Conservation (phyloP, 2,797 vertebrate genomes). For the Netta rufina region DNA sequence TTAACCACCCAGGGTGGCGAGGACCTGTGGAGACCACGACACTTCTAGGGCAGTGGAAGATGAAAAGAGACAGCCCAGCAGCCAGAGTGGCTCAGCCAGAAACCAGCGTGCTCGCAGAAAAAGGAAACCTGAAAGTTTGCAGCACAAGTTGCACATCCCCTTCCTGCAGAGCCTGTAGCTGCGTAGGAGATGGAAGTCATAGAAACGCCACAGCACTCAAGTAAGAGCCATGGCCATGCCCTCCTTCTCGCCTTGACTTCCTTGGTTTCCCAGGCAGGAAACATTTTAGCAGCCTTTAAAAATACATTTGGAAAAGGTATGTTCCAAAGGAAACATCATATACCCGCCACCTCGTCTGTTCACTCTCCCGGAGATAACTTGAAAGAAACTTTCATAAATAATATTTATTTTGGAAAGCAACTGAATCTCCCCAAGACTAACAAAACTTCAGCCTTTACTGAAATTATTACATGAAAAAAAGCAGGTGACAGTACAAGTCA, state of each 20-base stretch:
- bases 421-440: neutral
- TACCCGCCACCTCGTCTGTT: neutral
- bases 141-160: neutral
- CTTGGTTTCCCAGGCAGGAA: slow-evolving; percentile 5
- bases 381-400: neutral
- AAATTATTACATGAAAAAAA: neutral
- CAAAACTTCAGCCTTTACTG: neutral
- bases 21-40: neutral
- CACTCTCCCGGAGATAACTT: neutral
- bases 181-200: slow-evolving; percentile 18
- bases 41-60: neutral
- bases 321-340: neutral
- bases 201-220: neutral
- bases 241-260: slow-evolving; percentile 23
- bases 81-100: neutral
- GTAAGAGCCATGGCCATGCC: neutral
- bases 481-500: neutral
- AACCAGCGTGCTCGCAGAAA: neutral
- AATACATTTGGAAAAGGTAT: slow-evolving; percentile 5
- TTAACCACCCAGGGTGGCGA: neutral
- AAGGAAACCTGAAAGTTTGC: slow-evolving; percentile 22
- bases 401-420: slow-evolving; percentile 9
- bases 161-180: slow-evolving; percentile 29
- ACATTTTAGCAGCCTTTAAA: neutral
- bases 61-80: neutral